Base-by-base conservation (phyloP, 1,140 invertebrate species). In the Dendroctonus ponderosae region DNA sequence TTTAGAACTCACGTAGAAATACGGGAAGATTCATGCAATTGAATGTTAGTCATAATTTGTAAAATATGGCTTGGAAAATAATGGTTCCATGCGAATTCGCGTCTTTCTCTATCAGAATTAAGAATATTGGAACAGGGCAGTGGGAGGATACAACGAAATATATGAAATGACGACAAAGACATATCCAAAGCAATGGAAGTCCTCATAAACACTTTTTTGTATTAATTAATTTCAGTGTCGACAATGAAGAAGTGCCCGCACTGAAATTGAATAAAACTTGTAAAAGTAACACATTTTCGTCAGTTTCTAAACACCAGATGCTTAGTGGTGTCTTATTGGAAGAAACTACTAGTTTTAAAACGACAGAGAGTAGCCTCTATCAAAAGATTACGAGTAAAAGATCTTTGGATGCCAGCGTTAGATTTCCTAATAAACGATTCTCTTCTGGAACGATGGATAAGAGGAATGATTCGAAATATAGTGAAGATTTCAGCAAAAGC, bases 331-430 rank as follows among this genome's bases (percentile, higher is more conserved):
- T 72, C 42, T 60, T 65, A 37, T 62, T 72, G 7, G 71, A 76
- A 5, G 71, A 74, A 46, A 67, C 71, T 41, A 56, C 42, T 11
- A 72, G 70, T 69, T 73, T 68, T 51, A 70, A 73, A 61, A 69
- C 44, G 43, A 39, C 56, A 2, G 73, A 75, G 37, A 12, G 15
- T 9, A 72, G 65, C 61, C 14, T 62, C 57, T 54, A 62, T 59
- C 52, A 58, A 51, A 57, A 72, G 63, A 41, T 59, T 46, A n/a
- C 48, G 38, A 42, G 54, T 46, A 72, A 71, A 68, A 50, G 70
- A 62, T n/a, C 70, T n/a, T 75, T 73, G 49, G 74, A 74, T 62
- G 65, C 54, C 6, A 70, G 60, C 51, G 43, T 52, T 48, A 71
- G 67, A 50, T 70, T 67, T 57, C 58, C 69, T 41, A 66, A 58